These are phyloP conservation scores for Cryptus viduatorius DNA, from an alignment of 2,888 invertebrate species.

Conservation along the genomic window DNA sequence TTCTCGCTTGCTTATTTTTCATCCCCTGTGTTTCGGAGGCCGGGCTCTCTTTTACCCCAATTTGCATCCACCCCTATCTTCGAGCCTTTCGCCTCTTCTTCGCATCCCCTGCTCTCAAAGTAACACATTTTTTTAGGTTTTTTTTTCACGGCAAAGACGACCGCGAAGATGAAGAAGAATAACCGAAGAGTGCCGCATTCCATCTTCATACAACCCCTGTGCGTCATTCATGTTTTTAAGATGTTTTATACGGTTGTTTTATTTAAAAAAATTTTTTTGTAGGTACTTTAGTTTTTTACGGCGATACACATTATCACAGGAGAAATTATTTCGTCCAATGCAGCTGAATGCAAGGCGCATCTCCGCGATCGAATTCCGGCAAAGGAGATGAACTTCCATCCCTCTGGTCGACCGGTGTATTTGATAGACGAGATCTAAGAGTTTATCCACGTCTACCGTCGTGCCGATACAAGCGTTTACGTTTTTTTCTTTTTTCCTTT, in stretches of 20 bases:
- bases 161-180: not conserved
- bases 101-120: not conserved
- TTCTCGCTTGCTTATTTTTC: constrained; percentile 19
- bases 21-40: not conserved
- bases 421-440: constrained; percentile 44
- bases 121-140: not conserved
- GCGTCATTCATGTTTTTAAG: not conserved
- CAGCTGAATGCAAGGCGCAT: constrained; percentile 1
- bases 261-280: too few relatives aligned
- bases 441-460: constrained; percentile 44
- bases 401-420: not conserved
- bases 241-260: not conserved
- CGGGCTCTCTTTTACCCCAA: constrained; percentile 1
- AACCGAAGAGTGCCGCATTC: not conserved
- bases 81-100: not conserved
- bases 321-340: not conserved
- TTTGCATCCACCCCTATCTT: constrained; percentile 16
- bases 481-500: not conserved
- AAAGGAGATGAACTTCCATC: not conserved
- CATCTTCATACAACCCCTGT: not conserved
- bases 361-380: not conserved
- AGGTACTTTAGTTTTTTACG: not conserved
- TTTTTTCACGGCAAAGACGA: not conserved
- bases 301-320: too few relatives aligned
- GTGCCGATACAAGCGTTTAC: constrained; percentile 47